Evolutionary conservation across 2,113 vertebrate species (phyloP).

Genomic region (Lagopus muta): DNA sequence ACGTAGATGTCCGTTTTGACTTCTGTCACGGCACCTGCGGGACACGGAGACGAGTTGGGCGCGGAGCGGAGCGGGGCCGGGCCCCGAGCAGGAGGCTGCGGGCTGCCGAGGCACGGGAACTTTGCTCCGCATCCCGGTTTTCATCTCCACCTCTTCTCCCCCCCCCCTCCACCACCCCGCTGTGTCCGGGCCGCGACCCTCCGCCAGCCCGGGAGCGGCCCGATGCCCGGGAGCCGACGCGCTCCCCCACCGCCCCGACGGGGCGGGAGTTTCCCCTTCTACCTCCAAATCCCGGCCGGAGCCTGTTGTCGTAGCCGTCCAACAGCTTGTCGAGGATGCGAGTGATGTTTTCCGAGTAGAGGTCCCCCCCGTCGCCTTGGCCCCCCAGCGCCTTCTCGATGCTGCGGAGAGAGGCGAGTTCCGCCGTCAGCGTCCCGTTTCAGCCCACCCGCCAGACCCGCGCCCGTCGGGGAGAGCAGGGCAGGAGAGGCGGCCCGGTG

Average conservation of each 20-base stretch:
- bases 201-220: no score
- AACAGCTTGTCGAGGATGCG: conserved; percentile 91
- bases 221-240: not conserved
- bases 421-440: not conserved
- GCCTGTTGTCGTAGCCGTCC: conserved; percentile 95
- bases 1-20: conserved; percentile 97
- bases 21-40: conserved; percentile 89
- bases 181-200: no score
- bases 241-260: not conserved
- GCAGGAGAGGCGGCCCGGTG: not conserved
- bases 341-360: conserved; percentile 92
- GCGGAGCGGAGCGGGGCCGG: no score
- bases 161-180: no score
- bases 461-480: accelerated
- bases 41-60: not conserved
- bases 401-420: conserved; percentile 73
- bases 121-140: accelerated
- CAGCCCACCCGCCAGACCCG: not conserved
- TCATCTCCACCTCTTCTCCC: not conserved
- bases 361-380: conserved; percentile 73
- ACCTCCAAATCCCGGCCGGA: conserved; percentile 95
- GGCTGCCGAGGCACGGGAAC: not conserved
- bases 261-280: not conserved
- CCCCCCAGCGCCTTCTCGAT: conserved; percentile 73
- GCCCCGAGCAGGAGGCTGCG: not conserved